Evolutionary conservation across 2,797 vertebrate genomes (phyloP).

Genomic region (Phylloscopus collybita): DNA sequence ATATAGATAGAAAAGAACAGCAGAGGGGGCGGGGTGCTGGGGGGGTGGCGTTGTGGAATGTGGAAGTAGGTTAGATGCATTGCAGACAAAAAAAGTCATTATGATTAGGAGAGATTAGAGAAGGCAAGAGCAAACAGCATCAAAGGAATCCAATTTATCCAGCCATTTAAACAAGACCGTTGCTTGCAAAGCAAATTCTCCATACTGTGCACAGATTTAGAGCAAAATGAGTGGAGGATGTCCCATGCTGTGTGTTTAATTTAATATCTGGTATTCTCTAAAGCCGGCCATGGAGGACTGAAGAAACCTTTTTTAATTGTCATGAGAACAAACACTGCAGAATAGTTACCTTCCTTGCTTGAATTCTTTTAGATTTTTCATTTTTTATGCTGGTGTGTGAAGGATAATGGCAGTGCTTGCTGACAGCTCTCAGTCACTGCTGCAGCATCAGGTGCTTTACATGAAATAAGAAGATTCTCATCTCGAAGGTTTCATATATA

Average conservation of each 20-base stretch:
- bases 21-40: background rate
- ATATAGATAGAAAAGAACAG: background rate
- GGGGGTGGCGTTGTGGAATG: background rate
- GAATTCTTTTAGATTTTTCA: background rate
- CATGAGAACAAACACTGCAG: background rate
- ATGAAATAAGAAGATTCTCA: background rate
- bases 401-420: background rate
- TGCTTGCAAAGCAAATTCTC: background rate
- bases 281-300: background rate
- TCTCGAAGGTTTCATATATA: background rate
- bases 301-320: background rate
- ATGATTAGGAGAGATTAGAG: conserved; percentile 56
- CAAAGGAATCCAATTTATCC: conserved; percentile 46
- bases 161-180: conserved; percentile 4
- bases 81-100: conserved; percentile 12
- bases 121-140: conserved; percentile 44
- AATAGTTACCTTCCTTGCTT: background rate
- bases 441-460: background rate
- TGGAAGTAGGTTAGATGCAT: conserved; percentile 58
- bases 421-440: background rate
- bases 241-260: background rate
- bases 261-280: background rate
- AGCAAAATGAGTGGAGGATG: background rate
- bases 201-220: background rate
- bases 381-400: background rate